A percentile compares a stretch with the other conserved stretches of the same genome.
Conservation (phyloP, 2,113 vertebrate genomes). For the Nothocercus nigrocapillus region DNA sequence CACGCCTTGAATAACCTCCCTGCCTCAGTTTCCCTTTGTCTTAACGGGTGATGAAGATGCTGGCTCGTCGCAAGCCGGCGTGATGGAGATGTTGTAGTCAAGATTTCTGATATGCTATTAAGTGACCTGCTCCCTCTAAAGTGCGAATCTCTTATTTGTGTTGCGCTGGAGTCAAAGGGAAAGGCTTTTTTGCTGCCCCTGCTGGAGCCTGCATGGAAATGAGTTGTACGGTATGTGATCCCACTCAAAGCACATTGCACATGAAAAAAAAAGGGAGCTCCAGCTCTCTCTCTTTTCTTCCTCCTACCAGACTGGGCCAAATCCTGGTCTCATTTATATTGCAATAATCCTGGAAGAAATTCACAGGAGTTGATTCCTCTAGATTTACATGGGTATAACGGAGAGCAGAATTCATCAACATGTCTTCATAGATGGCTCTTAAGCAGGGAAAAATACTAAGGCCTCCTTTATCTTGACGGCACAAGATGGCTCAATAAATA, state of each 20-base stretch:
- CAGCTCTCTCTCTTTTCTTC: background rate
- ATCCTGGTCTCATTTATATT: background rate
- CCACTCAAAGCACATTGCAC: background rate
- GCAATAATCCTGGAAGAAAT: background rate
- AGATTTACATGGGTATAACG: background rate
- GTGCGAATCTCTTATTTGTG: background rate
- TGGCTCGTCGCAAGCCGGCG: background rate
- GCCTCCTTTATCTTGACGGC: constrained; percentile 39
- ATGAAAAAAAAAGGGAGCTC: background rate
- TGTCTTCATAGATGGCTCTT: background rate
- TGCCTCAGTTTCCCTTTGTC: constrained; percentile 25
- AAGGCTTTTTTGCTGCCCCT: background rate
- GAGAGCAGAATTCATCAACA: constrained; percentile 1
- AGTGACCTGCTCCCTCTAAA: rapidly evolving
- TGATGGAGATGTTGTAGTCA: background rate
- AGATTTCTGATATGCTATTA: rapidly evolving
- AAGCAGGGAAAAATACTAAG: constrained; percentile 37
- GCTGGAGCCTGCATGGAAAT: background rate
- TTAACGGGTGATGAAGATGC: background rate
- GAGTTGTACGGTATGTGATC: rapidly evolving
- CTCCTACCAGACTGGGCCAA: background rate
- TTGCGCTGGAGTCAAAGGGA: rapidly evolving
- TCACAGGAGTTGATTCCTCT: background rate
- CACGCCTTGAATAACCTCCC: background rate
- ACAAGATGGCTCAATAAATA: constrained; percentile 60